Percentiles rank a stretch among this genome's conserved stretches.
phyloP scores from a whole-genome alignment of 2,113 vertebrate genomes.

The Trogon surrucura region DNA sequence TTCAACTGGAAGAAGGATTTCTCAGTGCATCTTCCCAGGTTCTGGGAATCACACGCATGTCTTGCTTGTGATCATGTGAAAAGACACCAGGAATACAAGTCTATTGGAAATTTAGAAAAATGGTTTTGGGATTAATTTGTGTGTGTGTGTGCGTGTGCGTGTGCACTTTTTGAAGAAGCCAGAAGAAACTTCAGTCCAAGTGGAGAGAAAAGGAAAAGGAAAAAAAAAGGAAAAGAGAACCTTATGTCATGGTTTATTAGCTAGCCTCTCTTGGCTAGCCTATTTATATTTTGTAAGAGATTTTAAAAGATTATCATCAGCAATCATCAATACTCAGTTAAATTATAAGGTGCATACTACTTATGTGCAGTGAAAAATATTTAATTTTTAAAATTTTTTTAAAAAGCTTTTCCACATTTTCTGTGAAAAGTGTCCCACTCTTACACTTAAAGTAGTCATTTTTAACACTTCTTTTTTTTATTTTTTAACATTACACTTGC shows the following conservation, averaged over 20 bases:
- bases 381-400: slow-evolving; percentile 70
- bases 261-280: slow-evolving; percentile 14
- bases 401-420: slow-evolving; percentile 54
- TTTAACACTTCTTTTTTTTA: slow-evolving; percentile 26
- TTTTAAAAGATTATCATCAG: slow-evolving; percentile 63
- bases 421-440: slow-evolving; percentile 15
- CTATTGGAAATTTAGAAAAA: slow-evolving; percentile 92
- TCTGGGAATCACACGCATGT: slow-evolving; percentile 97
- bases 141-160: background rate
- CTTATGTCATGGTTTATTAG: slow-evolving; percentile 42
- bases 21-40: slow-evolving; percentile 90
- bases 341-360: slow-evolving; percentile 71
- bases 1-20: slow-evolving; percentile 95
- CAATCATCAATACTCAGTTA: slow-evolving; percentile 53
- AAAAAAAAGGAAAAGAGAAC: background rate
- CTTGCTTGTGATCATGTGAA: slow-evolving; percentile 92
- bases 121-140: slow-evolving; percentile 90
- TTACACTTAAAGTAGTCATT: slow-evolving; percentile 34
- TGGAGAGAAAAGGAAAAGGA: slow-evolving; percentile 13
- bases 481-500: slow-evolving; percentile 37
- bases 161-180: slow-evolving; percentile 59
- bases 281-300: slow-evolving; percentile 74
- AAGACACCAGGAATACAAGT: slow-evolving; percentile 93
- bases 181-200: slow-evolving; percentile 37
- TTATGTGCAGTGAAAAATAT: slow-evolving; percentile 69